Percentiles rank a stretch among this genome's conserved stretches.
Conservation (phyloP, 2,888 invertebrate genomes). For the Geotrupes spiniger region DNA sequence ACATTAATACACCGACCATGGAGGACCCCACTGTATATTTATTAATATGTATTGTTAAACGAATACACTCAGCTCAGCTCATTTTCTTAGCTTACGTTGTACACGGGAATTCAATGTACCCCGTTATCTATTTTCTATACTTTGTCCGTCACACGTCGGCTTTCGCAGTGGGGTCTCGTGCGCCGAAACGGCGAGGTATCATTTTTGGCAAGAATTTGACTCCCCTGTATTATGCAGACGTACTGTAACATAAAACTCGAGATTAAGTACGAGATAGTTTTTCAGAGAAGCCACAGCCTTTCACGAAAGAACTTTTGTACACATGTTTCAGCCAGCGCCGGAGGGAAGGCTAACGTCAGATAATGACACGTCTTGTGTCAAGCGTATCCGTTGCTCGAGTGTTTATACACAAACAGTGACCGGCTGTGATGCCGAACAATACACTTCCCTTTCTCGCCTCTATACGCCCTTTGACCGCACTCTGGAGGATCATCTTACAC, state of each 20-base stretch:
- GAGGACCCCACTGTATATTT: too few relatives aligned
- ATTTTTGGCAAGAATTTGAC: conserved; percentile 10
- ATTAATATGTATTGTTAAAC: too few relatives aligned
- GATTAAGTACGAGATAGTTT: conserved; percentile 18
- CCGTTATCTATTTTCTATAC: too few relatives aligned
- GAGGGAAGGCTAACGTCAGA: conserved; percentile 22
- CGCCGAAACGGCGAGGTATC: background rate
- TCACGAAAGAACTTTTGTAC: conserved; percentile 20
- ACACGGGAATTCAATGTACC: too few relatives aligned
- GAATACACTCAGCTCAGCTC: too few relatives aligned
- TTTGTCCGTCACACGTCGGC: too few relatives aligned
- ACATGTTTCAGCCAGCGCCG: conserved; percentile 18
- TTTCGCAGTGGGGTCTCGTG: background rate
- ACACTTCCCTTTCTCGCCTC: conserved; percentile 25
- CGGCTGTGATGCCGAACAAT: conserved; percentile 28
- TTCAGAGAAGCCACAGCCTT: conserved; percentile 17
- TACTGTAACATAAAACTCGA: conserved; percentile 10
- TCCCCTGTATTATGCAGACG: conserved; percentile 4
- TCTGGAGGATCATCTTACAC: conserved; percentile 26
- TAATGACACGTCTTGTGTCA: conserved; percentile 27
- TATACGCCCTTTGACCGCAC: conserved; percentile 29
- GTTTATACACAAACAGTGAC: conserved; percentile 29
- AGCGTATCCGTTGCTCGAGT: conserved; percentile 24
- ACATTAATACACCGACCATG: too few relatives aligned
- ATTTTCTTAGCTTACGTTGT: too few relatives aligned